phyloP scores from a whole-genome alignment of 2,113 vertebrate genomes.

The Gasterosteus aculeatus region DNA sequence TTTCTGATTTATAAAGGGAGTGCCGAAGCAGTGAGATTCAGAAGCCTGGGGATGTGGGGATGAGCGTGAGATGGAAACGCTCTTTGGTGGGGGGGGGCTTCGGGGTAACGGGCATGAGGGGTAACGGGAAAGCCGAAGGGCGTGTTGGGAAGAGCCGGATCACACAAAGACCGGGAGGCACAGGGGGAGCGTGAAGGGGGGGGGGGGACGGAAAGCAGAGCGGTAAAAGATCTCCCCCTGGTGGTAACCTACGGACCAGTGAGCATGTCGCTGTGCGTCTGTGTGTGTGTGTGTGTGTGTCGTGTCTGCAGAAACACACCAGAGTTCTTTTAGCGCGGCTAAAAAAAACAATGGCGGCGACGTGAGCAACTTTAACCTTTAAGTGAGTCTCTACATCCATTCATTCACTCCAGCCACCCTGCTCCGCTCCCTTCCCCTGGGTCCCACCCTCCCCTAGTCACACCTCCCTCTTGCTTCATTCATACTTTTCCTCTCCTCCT shows the following conservation, averaged over 20 bases:
- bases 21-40: not conserved
- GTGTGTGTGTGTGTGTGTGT: slow-evolving; percentile 2
- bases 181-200: not conserved
- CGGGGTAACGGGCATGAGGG: not conserved
- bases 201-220: slow-evolving; percentile 14
- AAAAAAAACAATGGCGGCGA: slow-evolving; percentile 69
- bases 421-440: slow-evolving; percentile 12
- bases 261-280: not conserved
- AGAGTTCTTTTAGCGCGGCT: slow-evolving; percentile 63
- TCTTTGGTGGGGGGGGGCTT: not conserved
- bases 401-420: slow-evolving; percentile 6
- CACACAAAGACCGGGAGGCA: slow-evolving; percentile 53
- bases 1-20: not conserved
- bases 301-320: slow-evolving; percentile 45
- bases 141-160: slow-evolving; percentile 23
- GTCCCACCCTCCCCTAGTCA: not conserved
- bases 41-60: not conserved
- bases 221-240: slow-evolving; percentile 68
- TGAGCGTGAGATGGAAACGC: not conserved
- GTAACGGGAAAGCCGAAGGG: not conserved
- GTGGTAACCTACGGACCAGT: slow-evolving; percentile 36
- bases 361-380: not conserved
- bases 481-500: slow-evolving; percentile 47
- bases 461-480: slow-evolving; percentile 35
- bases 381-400: not conserved